Percentiles rank a stretch among this genome's conserved stretches.
Evolutionary conservation across 2,888 invertebrate species (phyloP).

Genomic region (Apamea anceps): DNA sequence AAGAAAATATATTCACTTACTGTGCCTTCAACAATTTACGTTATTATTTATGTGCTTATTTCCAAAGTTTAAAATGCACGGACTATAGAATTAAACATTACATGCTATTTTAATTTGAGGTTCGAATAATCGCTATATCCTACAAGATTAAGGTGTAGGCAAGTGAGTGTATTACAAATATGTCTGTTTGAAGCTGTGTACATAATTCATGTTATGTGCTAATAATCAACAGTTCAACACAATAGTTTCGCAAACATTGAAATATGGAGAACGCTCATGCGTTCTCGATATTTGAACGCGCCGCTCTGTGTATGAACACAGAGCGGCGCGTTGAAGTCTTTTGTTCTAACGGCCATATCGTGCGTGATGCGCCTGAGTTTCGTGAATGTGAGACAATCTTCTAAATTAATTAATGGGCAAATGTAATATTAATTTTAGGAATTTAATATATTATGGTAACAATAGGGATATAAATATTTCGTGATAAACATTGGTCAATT

Average conservation of each 20-base stretch:
- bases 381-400: constrained; percentile 2
- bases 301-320: no score
- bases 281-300: no score
- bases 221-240: constrained; percentile 15
- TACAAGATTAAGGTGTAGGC: constrained; percentile 24
- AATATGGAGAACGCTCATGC: constrained; percentile 7
- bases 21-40: no score
- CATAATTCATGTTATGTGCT: constrained; percentile 8
- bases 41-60: neutral
- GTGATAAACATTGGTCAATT: neutral
- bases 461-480: neutral
- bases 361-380: constrained; percentile 1
- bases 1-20: neutral
- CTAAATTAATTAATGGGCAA: neutral
- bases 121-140: neutral
- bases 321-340: constrained; percentile 77
- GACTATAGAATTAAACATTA: neutral
- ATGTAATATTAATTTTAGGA: neutral
- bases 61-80: neutral
- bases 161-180: constrained; percentile 12
- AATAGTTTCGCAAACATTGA: constrained; percentile 39
- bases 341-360: constrained; percentile 60
- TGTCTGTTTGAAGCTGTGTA: neutral
- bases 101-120: neutral
- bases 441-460: neutral